These are phyloP conservation scores for Priocnemis perturbator DNA, from an alignment of 2,888 invertebrate genomes.

Conservation along the genomic window DNA sequence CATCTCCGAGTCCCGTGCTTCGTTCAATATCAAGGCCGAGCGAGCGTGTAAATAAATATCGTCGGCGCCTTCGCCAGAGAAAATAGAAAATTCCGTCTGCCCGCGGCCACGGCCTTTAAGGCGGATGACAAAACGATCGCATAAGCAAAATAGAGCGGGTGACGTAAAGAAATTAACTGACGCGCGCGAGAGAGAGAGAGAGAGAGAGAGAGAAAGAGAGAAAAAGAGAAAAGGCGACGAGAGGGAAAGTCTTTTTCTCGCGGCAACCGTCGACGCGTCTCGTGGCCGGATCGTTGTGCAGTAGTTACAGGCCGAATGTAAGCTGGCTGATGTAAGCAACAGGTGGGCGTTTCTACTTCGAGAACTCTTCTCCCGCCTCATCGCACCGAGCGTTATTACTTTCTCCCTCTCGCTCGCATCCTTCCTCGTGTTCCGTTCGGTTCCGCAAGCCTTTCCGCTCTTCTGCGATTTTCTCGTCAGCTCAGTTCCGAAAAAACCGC, in stretches of 20 bases:
- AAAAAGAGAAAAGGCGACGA: slow-evolving; percentile 13
- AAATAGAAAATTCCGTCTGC: too few species aligned
- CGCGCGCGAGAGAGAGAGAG: too few species aligned
- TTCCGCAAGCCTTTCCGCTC: neutral
- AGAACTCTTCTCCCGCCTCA: slow-evolving; percentile 10
- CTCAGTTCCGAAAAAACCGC: neutral
- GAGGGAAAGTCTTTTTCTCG: slow-evolving; percentile 20
- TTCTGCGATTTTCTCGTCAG: neutral
- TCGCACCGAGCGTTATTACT: neutral
- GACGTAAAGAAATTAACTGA: too few species aligned
- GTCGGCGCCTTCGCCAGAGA: slow-evolving; percentile 14
- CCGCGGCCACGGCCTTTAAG: too few species aligned
- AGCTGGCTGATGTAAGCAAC: slow-evolving; percentile 57
- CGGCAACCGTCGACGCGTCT: neutral
- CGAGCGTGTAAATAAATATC: neutral
- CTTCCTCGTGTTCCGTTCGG: neutral
- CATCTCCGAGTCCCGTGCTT: too few species aligned
- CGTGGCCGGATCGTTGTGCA: slow-evolving; percentile 31
- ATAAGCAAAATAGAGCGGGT: too few species aligned
- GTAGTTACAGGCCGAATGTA: slow-evolving; percentile 47
- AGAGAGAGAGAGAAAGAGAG: too few species aligned
- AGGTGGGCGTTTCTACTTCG: slow-evolving; percentile 59
- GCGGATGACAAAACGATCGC: too few species aligned
- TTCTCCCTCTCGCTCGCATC: slow-evolving; percentile 9
- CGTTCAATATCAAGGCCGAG: too few species aligned